These are phyloP conservation scores for Nycticebus coucang DNA, from an alignment of 2,113 vertebrate genomes.

Conservation along the genomic window DNA sequence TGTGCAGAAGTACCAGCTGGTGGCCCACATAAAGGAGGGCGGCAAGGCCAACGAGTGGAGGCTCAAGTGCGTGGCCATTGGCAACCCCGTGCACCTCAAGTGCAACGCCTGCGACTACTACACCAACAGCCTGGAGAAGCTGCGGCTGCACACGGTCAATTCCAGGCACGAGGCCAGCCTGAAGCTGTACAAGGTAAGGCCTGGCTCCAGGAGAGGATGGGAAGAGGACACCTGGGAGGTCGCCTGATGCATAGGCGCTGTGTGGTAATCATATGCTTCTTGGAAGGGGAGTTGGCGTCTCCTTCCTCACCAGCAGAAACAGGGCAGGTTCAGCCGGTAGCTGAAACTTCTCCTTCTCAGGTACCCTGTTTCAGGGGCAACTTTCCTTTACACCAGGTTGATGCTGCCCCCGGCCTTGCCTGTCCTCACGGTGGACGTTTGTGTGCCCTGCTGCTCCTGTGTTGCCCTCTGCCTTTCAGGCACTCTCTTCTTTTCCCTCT, in stretches of 20 bases:
- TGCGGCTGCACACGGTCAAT: conserved; percentile 97
- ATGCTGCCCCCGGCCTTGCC: rapidly evolving
- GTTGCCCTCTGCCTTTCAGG: no score
- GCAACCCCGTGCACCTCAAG: conserved; percentile 97
- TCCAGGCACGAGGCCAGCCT: conserved; percentile 98
- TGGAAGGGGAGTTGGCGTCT: not conserved
- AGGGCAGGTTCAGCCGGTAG: not conserved
- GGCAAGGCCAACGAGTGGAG: conserved; percentile 99
- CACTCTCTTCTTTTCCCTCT: not conserved
- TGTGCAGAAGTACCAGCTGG: conserved; percentile 98
- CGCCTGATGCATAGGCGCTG: no score
- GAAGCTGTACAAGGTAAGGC: conserved; percentile 97
- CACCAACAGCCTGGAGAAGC: conserved; percentile 99
- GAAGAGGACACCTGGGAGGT: no score
- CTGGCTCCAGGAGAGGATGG: not conserved
- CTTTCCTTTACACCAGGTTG: not conserved
- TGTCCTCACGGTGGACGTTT: not conserved
- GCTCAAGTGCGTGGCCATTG: conserved; percentile 98
- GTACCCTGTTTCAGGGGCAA: rapidly evolving
- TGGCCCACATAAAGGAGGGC: conserved; percentile 99
- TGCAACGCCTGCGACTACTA: conserved; percentile 99
- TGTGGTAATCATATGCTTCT: no score
- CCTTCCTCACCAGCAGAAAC: not conserved
- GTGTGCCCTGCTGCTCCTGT: no score
- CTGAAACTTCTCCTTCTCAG: not conserved